These are phyloP conservation scores for Aspidapion aeneum DNA, from an alignment of 2,888 invertebrate genomes.

Conservation along the genomic window DNA sequence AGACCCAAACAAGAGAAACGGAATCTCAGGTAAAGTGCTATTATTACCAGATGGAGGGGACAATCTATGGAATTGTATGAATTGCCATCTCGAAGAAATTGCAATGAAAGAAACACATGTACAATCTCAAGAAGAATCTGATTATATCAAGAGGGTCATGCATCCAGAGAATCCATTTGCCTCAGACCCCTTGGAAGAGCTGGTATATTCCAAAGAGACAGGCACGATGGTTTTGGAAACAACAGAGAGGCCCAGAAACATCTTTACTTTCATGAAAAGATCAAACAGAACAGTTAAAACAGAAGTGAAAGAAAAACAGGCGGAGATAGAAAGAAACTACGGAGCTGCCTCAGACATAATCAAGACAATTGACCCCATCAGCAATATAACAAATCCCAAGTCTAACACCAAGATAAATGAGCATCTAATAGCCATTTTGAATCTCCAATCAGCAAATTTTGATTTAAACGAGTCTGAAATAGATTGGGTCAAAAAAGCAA, in stretches of 20 bases:
- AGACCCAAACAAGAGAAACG: too few species aligned
- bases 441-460: too few species aligned
- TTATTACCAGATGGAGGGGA: slow-evolving; percentile 12
- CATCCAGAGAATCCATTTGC: slow-evolving; percentile 15
- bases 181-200: not conserved
- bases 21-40: too few species aligned
- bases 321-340: not conserved
- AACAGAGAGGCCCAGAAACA: slow-evolving; percentile 17
- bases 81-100: slow-evolving; percentile 12
- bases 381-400: too few species aligned
- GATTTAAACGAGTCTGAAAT: too few species aligned
- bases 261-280: slow-evolving; percentile 17
- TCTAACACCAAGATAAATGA: too few species aligned
- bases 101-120: not conserved
- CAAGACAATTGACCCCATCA: too few species aligned
- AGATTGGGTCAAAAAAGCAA: too few species aligned
- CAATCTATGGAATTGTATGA: slow-evolving; percentile 2
- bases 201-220: slow-evolving; percentile 18
- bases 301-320: slow-evolving; percentile 10
- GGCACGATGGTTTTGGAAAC: slow-evolving; percentile 7
- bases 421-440: too few species aligned
- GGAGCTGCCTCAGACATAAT: not conserved
- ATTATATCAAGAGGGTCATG: slow-evolving; percentile 5
- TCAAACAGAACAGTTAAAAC: slow-evolving; percentile 15
- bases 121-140: not conserved